Base-by-base conservation (phyloP, 2,888 invertebrate species). In the Serrognathus titanus region DNA sequence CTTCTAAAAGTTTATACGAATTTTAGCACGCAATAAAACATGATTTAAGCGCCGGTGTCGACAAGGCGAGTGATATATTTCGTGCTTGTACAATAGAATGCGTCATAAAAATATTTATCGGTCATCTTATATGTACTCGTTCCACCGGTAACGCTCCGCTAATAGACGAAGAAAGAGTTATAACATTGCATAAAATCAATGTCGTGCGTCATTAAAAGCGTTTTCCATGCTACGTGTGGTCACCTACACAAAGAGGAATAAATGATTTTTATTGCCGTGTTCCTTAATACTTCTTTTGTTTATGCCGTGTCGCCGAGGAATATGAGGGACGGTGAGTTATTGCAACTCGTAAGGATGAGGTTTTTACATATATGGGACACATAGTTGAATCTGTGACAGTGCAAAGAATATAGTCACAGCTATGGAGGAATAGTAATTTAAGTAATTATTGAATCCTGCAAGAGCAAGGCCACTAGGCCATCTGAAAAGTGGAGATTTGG, bases 11-110 rank as follows among this genome's bases (percentile, higher is more conserved):
- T 40, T 54, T 55, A 55, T 46, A 55, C 52, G 45, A 57, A 57
- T 57, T 57, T 57, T 57, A 57, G 49, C 57, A 57, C 57, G 57
- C 52, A 51, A 51, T 57, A 57, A 57, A 57, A 57, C 12, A 51
- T 57, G 57, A 57, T 57, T 57, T 57, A 57, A 50, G 45, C 55
- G 36, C 55, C 49, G 31, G 55, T 49, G 55, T 50, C 50, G 55
- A 55, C 55, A 50, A 37, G 43, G 49, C 49, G 45, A 49, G 39
- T 55, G 45, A 55, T 55, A 55, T 55, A 55, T 45, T 50, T 45
- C 49, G 43, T 46, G 49, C 46, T 49, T 37, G 49, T 50, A 45
- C 48, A 50, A 55, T 49, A 49, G 55, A 11, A 43, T 55, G 55
- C 49, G 55, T 45, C 55, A 55, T 50, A 50, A 55, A 54, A 50